Base-by-base conservation (phyloP, 2,888 invertebrate species). In the Hirtodrosophila cameraria region DNA sequence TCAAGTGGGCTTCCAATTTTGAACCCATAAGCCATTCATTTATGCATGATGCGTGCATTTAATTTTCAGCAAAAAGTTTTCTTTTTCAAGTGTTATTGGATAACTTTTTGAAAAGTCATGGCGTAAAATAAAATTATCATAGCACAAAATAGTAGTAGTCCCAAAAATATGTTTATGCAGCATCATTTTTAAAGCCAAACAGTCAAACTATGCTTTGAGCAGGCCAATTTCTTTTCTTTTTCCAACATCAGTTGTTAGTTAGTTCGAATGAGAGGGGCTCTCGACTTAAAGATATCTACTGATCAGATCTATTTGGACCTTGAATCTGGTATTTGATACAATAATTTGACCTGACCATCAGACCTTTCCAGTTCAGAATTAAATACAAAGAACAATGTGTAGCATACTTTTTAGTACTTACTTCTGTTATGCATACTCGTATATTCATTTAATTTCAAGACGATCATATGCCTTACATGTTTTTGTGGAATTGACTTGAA, bases 81-180 rank as follows among this genome's bases (percentile, higher is more conserved):
- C 45, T 58, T 63, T 43, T 30, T 52, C 62, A 70, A 78, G 82
- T 72, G 72, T 63, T 75, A 81, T 78, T 75, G 64, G 61, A 65
- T 67, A 84, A 72, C 75, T 69, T 70, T 81, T 15, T 63, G 53
- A 42, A 65, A 67, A 69, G 71, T 76, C 81, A 71, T 74, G 57
- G 69, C 57, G 59, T 63, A 63, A 84, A 65, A 80, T 75, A 39
- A 63, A 75, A 65, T 67, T 65, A 83, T 70, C 67, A 62, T 58
- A 59, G 39, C 49, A 9, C 49, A 62, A 55, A 60, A 53, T 18
- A 7, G 11, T 18, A 30, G 2, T 8, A 7, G 8, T 1, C 35
- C 25, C n/a, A 41, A 67, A 42, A 57, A 23, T 23, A 23, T 53
- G 39, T 67, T 62, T 67, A 53, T 57, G 67, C 67, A 45, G 46